A percentile compares a stretch with the other conserved stretches of the same genome.
These are phyloP conservation scores for Orchestia grillus DNA, from an alignment of 1,140 invertebrate genomes.

Conservation along the genomic window DNA sequence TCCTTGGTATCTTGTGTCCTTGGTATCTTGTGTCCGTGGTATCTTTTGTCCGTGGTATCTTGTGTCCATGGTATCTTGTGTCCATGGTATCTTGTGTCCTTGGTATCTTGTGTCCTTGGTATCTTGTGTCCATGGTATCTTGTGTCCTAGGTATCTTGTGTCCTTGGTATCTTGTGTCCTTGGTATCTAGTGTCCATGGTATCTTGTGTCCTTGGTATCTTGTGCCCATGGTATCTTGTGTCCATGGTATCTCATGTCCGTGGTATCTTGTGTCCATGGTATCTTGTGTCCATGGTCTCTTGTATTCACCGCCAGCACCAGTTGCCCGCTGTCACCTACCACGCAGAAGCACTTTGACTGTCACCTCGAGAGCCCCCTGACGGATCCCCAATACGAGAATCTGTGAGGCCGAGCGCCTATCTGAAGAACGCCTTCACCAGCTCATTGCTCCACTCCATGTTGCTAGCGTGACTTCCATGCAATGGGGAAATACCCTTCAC, in stretches of 20 bases:
- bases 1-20: neutral
- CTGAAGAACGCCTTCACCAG: neutral
- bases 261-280: neutral
- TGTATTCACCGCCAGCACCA: neutral
- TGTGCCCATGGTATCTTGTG: neutral
- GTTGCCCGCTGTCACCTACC: neutral
- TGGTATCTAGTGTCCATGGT: neutral
- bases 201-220: too few species aligned
- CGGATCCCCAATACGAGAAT: slow-evolving; percentile 35
- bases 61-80: neutral
- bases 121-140: neutral
- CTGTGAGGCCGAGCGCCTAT: neutral
- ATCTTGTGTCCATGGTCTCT: neutral
- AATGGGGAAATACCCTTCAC: neutral
- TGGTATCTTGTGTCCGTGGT: too few species aligned
- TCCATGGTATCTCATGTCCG: too few species aligned
- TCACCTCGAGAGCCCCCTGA: neutral
- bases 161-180: too few species aligned
- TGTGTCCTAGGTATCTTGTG: too few species aligned
- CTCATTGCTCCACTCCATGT: neutral
- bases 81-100: too few species aligned
- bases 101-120: neutral
- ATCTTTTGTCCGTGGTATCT: too few species aligned
- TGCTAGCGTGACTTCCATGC: neutral
- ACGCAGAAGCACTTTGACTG: neutral